phyloP scores from a whole-genome alignment of 2,797 vertebrate species.

The Melanotaenia boesemani region DNA sequence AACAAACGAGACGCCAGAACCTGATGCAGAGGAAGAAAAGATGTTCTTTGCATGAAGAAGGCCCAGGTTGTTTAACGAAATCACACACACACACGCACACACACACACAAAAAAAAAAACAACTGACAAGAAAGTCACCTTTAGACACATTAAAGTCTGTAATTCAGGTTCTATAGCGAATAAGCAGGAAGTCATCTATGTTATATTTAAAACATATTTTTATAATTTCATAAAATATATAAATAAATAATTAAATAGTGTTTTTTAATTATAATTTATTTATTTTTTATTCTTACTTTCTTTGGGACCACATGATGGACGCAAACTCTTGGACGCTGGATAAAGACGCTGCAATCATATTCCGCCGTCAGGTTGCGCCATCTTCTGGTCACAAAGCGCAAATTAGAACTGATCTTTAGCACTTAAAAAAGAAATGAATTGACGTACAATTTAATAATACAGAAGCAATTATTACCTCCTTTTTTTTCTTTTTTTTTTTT shows the following conservation, averaged over 20 bases:
- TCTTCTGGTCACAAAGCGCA: constrained; percentile 4
- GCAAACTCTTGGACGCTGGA: neutral
- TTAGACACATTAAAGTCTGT: neutral
- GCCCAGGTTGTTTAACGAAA: no score
- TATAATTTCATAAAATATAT: no score
- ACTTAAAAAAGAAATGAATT: no score
- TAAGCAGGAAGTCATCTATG: neutral
- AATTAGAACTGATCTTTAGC: no score
- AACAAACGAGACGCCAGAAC: neutral
- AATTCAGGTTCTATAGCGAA: neutral
- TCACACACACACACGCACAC: no score
- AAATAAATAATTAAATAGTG: no score
- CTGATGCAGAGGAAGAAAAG: neutral
- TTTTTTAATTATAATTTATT: no score
- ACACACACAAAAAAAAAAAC: no score
- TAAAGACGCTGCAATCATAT: neutral
- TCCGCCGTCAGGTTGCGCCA: constrained; percentile 12
- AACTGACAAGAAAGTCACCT: neutral
- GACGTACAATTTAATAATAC: no score
- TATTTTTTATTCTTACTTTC: neutral
- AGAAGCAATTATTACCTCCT: no score
- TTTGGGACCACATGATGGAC: neutral
- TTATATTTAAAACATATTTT: no score
- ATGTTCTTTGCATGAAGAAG: neutral
- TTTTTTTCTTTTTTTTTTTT: no score